Evolutionary conservation across 2,113 vertebrate species (phyloP).

Genomic region (Pachypanchax playfairii): DNA sequence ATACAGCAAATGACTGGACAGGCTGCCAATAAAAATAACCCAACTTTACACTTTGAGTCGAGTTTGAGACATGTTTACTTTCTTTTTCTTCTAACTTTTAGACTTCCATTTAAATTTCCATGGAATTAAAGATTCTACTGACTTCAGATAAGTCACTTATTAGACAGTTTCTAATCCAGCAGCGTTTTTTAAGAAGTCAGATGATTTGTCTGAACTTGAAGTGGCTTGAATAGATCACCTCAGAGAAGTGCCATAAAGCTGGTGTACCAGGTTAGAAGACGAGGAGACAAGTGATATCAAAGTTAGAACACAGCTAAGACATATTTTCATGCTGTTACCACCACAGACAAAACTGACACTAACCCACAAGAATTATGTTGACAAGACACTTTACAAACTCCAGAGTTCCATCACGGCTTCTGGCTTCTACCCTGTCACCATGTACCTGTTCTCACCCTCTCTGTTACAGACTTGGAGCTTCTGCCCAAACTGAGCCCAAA

Average conservation of each 20-base stretch:
- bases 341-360: constrained; percentile 13
- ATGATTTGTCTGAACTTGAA: background rate
- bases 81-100: too few species aligned
- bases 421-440: background rate
- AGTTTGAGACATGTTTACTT: background rate
- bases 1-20: constrained; percentile 37
- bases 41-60: constrained; percentile 36
- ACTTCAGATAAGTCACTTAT: background rate
- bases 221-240: too few species aligned
- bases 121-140: too few species aligned
- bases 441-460: constrained; percentile 91
- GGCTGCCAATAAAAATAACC: constrained; percentile 26
- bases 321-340: constrained; percentile 52
- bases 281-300: background rate
- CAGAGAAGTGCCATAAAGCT: too few species aligned
- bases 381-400: constrained; percentile 27
- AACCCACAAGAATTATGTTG: constrained; percentile 26
- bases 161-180: constrained; percentile 10
- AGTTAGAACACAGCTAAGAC: constrained; percentile 27
- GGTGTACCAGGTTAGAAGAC: constrained; percentile 46
- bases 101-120: too few species aligned
- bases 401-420: background rate
- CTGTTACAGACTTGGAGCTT: constrained; percentile 84
- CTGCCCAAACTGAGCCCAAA: constrained; percentile 87
- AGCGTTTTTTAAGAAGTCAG: background rate